Evolutionary conservation across 1,140 invertebrate species (phyloP).

Genomic region (Tetramorium simillimum): DNA sequence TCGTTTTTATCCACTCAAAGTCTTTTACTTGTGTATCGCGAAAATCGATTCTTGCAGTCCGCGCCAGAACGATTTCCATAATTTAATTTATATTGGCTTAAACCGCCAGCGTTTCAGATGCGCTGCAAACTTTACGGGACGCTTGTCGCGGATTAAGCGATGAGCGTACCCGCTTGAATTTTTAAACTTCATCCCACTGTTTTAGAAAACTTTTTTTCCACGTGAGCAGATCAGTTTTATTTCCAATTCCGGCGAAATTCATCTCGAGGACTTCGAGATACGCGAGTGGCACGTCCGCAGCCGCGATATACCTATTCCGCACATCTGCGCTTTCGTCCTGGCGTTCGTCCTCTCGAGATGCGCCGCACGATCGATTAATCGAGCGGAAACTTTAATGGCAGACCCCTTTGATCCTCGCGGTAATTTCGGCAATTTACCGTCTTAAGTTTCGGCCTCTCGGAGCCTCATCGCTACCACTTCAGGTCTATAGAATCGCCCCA

Average conservation of each 20-base stretch:
- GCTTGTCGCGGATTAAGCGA: slow-evolving; percentile 49
- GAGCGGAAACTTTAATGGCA: slow-evolving; percentile 37
- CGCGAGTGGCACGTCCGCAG: not conserved
- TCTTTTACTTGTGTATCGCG: slow-evolving; percentile 11
- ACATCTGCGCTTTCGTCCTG: slow-evolving; percentile 13
- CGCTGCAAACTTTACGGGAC: slow-evolving; percentile 28
- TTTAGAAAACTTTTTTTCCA: not conserved
- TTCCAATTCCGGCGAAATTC: slow-evolving; percentile 34
- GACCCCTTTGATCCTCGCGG: slow-evolving; percentile 26
- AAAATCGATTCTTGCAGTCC: slow-evolving; percentile 10
- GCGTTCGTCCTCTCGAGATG: not conserved
- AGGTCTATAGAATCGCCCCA: not conserved
- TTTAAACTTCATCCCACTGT: slow-evolving; percentile 20
- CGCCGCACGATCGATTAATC: slow-evolving; percentile 48
- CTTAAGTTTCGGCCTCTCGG: slow-evolving; percentile 28
- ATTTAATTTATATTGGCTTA: slow-evolving; percentile 55
- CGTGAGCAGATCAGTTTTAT: slow-evolving; percentile 1
- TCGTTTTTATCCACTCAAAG: not conserved
- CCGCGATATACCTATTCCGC: not conserved
- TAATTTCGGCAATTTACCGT: slow-evolving; percentile 53
- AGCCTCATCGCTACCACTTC: not conserved
- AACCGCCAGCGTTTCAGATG: slow-evolving; percentile 50
- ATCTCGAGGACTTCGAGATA: not conserved
- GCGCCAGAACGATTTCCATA: slow-evolving; percentile 41
- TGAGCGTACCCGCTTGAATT: slow-evolving; percentile 23